Evolutionary conservation across 2,113 vertebrate genomes (phyloP).

Genomic region (Bothrops jararaca): DNA sequence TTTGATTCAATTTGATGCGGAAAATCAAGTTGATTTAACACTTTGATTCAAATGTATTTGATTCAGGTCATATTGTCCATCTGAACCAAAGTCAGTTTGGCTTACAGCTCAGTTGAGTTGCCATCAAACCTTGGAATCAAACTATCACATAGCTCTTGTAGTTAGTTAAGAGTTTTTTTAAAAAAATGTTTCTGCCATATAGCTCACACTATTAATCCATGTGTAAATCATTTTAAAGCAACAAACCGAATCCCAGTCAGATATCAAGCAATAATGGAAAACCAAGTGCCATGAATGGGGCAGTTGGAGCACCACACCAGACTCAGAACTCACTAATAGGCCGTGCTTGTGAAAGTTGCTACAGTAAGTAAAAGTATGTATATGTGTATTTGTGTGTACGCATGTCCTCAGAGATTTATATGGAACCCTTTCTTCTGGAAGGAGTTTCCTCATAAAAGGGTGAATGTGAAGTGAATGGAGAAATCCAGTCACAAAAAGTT

Average conservation of each 20-base stretch:
- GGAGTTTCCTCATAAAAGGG: not conserved
- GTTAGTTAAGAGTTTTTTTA: not conserved
- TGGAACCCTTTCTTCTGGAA: not conserved
- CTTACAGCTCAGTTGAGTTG: not conserved
- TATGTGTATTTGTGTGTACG: not conserved
- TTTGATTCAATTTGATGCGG: not conserved
- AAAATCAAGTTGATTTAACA: not conserved
- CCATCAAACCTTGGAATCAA: not conserved
- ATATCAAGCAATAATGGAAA: constrained; percentile 91
- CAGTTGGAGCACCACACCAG: constrained; percentile 80
- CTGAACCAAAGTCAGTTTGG: not conserved
- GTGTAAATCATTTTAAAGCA: constrained; percentile 74
- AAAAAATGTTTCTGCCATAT: not conserved
- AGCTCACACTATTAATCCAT: not conserved
- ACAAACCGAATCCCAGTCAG: constrained; percentile 98
- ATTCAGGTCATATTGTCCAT: not conserved
- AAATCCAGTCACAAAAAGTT: not conserved
- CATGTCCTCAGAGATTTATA: not conserved
- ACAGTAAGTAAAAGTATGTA: constrained; percentile 75
- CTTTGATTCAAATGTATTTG: not conserved
- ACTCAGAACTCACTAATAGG: constrained; percentile 74
- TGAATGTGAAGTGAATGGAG: not conserved
- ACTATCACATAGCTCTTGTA: not conserved
- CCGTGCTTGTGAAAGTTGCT: constrained; percentile 94
- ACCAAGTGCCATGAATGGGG: constrained; percentile 88